Conservation (phyloP, 2,888 invertebrate species). For the Tetragonula carbonaria region DNA sequence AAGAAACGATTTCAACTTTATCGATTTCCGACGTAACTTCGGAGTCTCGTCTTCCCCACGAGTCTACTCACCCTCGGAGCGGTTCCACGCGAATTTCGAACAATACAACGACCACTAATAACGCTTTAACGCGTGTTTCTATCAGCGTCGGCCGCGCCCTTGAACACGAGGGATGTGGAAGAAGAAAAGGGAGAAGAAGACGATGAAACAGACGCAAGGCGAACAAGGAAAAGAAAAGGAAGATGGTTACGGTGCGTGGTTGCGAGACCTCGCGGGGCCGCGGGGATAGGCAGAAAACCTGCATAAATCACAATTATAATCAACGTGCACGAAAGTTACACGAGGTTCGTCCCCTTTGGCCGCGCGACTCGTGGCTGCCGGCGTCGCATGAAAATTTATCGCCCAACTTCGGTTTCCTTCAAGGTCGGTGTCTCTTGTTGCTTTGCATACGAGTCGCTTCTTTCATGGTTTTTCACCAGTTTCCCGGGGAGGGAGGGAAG, state of each 20-base stretch:
- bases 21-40: neutral
- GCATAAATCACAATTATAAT: constrained; percentile 80
- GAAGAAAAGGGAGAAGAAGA: constrained; percentile 40
- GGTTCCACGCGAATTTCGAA: constrained; percentile 51
- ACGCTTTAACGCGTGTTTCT: constrained; percentile 68
- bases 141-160: constrained; percentile 56
- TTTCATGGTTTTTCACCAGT: constrained; percentile 64
- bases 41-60: neutral
- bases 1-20: neutral
- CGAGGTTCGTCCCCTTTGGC: constrained; percentile 69
- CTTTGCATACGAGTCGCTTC: constrained; percentile 68
- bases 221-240: constrained; percentile 16
- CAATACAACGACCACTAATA: constrained; percentile 65
- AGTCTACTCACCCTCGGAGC: neutral
- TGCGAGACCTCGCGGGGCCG: neutral
- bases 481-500: constrained; percentile 23
- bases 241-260: constrained; percentile 1
- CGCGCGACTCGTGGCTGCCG: constrained; percentile 60
- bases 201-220: constrained; percentile 6
- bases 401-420: constrained; percentile 73
- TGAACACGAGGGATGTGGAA: neutral
- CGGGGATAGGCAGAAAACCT: constrained; percentile 52
- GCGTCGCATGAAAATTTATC: constrained; percentile 77
- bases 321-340: constrained; percentile 76
- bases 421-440: constrained; percentile 64